Conservation (phyloP, 1,140 invertebrate species). For the Papilio xuthus region DNA sequence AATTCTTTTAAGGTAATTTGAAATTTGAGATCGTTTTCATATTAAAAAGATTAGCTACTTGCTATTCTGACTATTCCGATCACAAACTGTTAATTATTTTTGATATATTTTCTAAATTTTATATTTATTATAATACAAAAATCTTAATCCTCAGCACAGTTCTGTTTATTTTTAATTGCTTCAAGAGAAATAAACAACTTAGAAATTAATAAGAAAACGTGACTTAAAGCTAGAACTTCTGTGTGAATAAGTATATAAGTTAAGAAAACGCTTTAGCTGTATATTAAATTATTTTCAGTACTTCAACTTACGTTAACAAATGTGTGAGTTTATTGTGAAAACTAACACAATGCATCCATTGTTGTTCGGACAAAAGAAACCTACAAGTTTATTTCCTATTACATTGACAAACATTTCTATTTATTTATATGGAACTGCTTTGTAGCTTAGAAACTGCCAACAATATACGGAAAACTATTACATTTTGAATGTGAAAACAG, state of each 20-base stretch:
- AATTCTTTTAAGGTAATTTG: too few relatives aligned
- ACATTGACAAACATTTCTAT: constrained; percentile 23
- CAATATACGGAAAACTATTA: background rate
- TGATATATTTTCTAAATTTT: too few relatives aligned
- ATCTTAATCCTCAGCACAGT: too few relatives aligned
- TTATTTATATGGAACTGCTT: background rate
- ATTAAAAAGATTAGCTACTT: too few relatives aligned
- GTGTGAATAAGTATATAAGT: background rate
- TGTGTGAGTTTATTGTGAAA: background rate
- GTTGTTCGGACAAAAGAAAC: constrained; percentile 1
- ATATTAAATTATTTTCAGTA: background rate
- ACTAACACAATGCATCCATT: constrained; percentile 17
- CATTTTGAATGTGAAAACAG: background rate
- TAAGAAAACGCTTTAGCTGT: background rate
- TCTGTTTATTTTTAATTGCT: too few relatives aligned
- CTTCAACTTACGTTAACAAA: background rate
- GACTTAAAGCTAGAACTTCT: background rate
- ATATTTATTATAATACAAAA: too few relatives aligned
- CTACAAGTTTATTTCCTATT: constrained; percentile 11
- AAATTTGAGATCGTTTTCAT: too few relatives aligned
- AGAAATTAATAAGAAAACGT: background rate
- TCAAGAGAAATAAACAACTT: background rate
- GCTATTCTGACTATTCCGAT: too few relatives aligned
- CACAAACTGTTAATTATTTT: too few relatives aligned
- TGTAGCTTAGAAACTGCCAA: background rate